Base-by-base conservation (phyloP, 2,113 vertebrate genomes). In the Miniopterus natalensis region DNA sequence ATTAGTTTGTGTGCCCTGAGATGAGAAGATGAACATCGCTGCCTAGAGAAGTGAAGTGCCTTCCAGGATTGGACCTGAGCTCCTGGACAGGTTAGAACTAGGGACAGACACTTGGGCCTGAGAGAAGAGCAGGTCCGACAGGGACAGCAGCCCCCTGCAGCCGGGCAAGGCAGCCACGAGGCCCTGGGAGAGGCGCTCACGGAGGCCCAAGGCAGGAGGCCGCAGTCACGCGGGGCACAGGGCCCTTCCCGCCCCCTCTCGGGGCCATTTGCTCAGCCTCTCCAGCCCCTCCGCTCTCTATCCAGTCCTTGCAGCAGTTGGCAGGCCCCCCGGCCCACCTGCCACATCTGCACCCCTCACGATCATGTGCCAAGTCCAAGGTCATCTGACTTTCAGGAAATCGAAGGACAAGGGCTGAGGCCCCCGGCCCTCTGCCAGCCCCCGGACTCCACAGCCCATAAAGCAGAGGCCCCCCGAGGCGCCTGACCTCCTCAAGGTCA, bases 301-400 rank as follows among this genome's bases (percentile, higher is more conserved):
- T 40, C 79, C 53, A 20, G 84, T 20, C 71, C 51, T n/a, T 4
- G 5, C 12, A 65, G 88, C n/a, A 21, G 36, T 83, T 51, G 63
- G 83, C 61, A 5, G 79, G 79, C 53, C 80, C 27, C 14, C 21
- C 55, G 57, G 61, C 49, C 51, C 36, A 21, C 59, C 59, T 17
- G 17, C 94, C 29, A 51, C 94, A 63, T 75, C 84, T 84, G 75
- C 59, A 53, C 45, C 18, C 25, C 59, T 85, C 79, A 59, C 0
- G 10, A 84, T 83, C 84, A 51, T 1, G 4, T 5, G 40, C 61
- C 31, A 12, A 0, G 0, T 40, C 94, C 73, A 92, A 59, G 85
- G 45, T 94, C 92, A 95, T 86, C 87, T 86, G 80, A 97, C 57
- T 94, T 79, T 17, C 3, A 5, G 88, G 85, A 94, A 83, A 57